Evolutionary conservation across 2,888 invertebrate genomes (phyloP), one percentile per base, ranked within the genome.

Genomic region (Theretra japonica): DNA sequence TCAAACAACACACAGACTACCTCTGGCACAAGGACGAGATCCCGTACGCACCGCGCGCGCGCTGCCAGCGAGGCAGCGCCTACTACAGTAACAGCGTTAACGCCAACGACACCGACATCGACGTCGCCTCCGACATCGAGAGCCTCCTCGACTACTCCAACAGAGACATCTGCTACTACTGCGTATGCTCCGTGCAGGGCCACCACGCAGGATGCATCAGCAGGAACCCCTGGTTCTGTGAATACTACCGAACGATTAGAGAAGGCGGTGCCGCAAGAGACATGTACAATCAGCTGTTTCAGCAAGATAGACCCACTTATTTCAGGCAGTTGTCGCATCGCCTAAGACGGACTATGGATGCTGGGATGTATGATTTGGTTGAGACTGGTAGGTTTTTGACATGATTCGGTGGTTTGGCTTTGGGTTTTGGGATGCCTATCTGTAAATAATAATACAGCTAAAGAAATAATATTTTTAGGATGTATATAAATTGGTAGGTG

Each of bases 11-110:
- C 58, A 71, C 65, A 73, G 93, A 94, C 88, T 88, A 88, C 77
- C 78, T 93, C 69, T 93, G 92, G 92, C 92, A 93, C 82, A 85
- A 89, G 79, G 92, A 90, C 75, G 93, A 94, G 76, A 91, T 94
- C 15, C 93, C 93, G 0, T 91, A 91, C 80, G 78, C 83, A 0
- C 53, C 86, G 0, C 80, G 80, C 2, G 88, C 90, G 0, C 84
- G 80, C 28, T 94, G 93, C 76, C 80, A 72, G 30, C 84, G 93
- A 21, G 88, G 88, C 0, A 80, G 78, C 11, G 88, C 91, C 1
- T 94, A 90, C 83, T 94, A 94, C 83, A 89, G 85, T 71, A 92
- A 91, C 81, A 86, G 85, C 62, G 11, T 81, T 0, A 82, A 74
- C 0, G 88, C 90, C 0, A 89, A 88, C 41, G 81, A 88, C 33